phyloP scores from a whole-genome alignment of 2,888 invertebrate genomes.

The Eupelmus urozonus region DNA sequence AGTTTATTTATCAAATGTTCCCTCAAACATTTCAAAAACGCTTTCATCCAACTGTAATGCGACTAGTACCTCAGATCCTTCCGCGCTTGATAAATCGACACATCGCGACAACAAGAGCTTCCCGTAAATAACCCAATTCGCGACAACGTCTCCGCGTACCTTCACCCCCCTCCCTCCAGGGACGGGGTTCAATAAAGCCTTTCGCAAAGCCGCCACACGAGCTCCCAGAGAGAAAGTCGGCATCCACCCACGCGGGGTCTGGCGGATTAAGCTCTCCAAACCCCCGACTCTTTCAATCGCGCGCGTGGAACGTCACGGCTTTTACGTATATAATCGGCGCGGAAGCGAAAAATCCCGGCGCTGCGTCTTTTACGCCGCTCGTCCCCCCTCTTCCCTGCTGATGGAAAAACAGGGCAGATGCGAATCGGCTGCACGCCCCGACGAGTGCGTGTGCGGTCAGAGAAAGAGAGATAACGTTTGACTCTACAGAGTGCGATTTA shows the following conservation, averaged over 20 bases:
- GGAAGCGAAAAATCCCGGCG: conserved; percentile 33
- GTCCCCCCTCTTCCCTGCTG: background rate
- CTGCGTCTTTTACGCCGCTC: background rate
- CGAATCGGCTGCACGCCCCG: background rate
- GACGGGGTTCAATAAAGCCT: too few species aligned
- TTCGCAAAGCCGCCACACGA: too few species aligned
- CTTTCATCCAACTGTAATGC: too few species aligned
- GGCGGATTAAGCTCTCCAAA: conserved; percentile 60
- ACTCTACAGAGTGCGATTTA: conserved; percentile 48
- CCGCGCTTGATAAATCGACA: conserved; percentile 41
- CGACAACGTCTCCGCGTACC: conserved; percentile 52
- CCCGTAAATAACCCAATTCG: conserved; percentile 51
- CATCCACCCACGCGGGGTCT: too few species aligned
- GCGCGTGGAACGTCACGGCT: background rate
- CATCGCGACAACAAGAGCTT: conserved; percentile 47
- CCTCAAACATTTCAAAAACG: background rate
- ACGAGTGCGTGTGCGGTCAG: conserved; percentile 28
- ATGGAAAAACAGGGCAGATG: conserved; percentile 6
- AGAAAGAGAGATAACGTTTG: conserved; percentile 67
- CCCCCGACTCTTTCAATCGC: conserved; percentile 59
- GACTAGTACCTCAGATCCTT: too few species aligned
- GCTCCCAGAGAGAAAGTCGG: too few species aligned
- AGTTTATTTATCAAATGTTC: background rate
- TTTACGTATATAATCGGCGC: conserved; percentile 11
- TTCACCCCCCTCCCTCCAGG: too few species aligned